Conservation (phyloP, 2,113 vertebrate species). For the Osmerus eperlanus region DNA sequence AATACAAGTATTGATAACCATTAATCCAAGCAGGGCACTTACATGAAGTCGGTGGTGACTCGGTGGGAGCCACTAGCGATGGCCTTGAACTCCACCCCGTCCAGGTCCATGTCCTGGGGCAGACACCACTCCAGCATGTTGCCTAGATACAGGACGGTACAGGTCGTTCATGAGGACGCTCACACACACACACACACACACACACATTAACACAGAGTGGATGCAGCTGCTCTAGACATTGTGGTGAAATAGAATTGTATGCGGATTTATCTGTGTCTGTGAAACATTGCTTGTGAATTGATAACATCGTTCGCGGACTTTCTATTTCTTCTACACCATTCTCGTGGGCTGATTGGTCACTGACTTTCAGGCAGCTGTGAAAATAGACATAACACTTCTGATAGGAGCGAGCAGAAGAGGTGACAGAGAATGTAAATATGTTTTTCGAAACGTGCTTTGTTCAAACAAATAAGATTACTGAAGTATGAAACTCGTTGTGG, state of each 20-base stretch:
- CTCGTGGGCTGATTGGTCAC: not conserved
- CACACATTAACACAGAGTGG: not conserved
- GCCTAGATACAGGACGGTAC: conserved; percentile 68
- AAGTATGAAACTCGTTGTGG: too few relatives aligned
- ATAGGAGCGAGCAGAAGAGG: not conserved
- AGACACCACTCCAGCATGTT: conserved; percentile 97
- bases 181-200: conserved; percentile 22
- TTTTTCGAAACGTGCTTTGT: too few relatives aligned
- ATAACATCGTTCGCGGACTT: too few relatives aligned
- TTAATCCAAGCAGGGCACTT: conserved; percentile 56
- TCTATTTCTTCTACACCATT: too few relatives aligned
- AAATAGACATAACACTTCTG: conserved; percentile 20
- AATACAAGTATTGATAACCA: not conserved
- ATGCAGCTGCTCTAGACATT: not conserved
- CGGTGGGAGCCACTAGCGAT: conserved; percentile 94
- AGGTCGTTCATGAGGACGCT: conserved; percentile 11
- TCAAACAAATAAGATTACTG: too few relatives aligned
- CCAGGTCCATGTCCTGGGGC: conserved; percentile 90
- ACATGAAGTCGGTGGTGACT: conserved; percentile 95
- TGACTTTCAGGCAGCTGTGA: conserved; percentile 41
- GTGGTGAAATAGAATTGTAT: too few relatives aligned
- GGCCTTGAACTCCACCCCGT: conserved; percentile 94
- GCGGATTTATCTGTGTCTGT: too few relatives aligned
- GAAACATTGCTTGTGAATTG: too few relatives aligned
- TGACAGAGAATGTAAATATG: not conserved